phyloP scores from a whole-genome alignment of 2,797 vertebrate species.

The Scleropages formosus region DNA sequence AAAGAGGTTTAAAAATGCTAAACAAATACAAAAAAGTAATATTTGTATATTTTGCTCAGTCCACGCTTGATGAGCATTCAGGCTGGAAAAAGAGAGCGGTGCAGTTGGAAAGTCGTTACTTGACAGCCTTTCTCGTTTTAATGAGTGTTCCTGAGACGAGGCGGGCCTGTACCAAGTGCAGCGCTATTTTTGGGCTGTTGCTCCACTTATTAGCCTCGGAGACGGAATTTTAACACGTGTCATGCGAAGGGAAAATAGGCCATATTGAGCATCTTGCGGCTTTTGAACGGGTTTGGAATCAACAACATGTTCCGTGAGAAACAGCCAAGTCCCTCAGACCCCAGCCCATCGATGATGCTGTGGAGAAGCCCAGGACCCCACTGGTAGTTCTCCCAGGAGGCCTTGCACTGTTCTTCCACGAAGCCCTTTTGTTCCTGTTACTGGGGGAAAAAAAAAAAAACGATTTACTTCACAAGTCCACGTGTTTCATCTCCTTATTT shows the following conservation, averaged over 20 bases:
- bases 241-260: conserved; percentile 26
- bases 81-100: neutral
- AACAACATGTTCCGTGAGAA: conserved; percentile 16
- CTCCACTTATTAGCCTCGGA: conserved; percentile 61
- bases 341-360: neutral
- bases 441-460: neutral
- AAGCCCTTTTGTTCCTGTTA: neutral
- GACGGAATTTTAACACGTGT: conserved; percentile 38
- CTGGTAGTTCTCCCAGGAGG: neutral
- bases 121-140: conserved; percentile 53
- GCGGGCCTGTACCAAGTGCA: conserved; percentile 30
- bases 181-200: conserved; percentile 67
- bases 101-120: conserved; percentile 31
- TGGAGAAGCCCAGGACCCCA: neutral
- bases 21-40: neutral
- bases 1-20: too few relatives aligned
- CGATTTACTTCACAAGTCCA: neutral
- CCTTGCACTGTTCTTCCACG: neutral
- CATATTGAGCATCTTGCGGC: neutral
- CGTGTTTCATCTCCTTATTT: too few relatives aligned
- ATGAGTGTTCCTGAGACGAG: conserved; percentile 44
- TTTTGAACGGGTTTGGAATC: conserved; percentile 11
- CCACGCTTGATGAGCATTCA: neutral
- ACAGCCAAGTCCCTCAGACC: neutral
- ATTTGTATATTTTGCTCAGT: neutral